Conservation (phyloP, 2,888 invertebrate species). For the Mesorhabditis sp. region DNA sequence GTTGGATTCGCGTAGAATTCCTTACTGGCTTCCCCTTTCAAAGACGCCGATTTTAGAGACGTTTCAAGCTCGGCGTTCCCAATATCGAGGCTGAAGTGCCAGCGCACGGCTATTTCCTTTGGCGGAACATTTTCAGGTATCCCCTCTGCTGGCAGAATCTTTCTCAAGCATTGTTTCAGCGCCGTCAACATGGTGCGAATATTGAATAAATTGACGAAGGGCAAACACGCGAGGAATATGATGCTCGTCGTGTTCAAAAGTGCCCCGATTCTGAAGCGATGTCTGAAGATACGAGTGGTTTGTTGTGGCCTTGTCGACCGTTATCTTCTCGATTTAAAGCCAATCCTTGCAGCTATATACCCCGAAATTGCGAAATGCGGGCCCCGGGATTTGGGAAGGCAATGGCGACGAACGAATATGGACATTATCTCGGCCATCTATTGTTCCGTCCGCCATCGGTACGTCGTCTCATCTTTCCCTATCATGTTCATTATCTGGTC, state of each 20-base stretch:
- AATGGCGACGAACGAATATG: conserved; percentile 99
- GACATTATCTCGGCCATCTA: conserved; percentile 99
- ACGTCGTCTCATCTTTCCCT: neutral
- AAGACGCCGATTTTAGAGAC: conserved; percentile 34
- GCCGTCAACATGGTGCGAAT: conserved; percentile 92
- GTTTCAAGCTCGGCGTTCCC: conserved; percentile 52
- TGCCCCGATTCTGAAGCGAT: conserved; percentile 92
- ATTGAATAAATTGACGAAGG: conserved; percentile 95
- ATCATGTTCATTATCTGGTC: conserved; percentile 63
- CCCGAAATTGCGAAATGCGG: conserved; percentile 95
- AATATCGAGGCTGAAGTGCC: conserved; percentile 44
- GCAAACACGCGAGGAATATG: conserved; percentile 87
- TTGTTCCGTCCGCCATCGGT: conserved; percentile 72
- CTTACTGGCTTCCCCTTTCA: neutral
- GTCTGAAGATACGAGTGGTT: conserved; percentile 73
- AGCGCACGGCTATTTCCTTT: conserved; percentile 71
- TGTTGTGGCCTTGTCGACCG: neutral
- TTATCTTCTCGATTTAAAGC: conserved; percentile 9
- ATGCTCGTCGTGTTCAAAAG: conserved; percentile 99
- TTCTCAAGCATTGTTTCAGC: conserved; percentile 71
- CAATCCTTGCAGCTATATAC: conserved; percentile 90
- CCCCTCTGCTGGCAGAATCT: conserved; percentile 63
- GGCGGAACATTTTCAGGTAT: conserved; percentile 89
- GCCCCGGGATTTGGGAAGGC: conserved; percentile 93
- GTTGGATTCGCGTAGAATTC: conserved; percentile 4